Percentiles rank a stretch among this genome's conserved stretches.
Evolutionary conservation across 35 echinoderm and acorn worm species (phyloP).

Genomic region (Ophioderma brevispina): DNA sequence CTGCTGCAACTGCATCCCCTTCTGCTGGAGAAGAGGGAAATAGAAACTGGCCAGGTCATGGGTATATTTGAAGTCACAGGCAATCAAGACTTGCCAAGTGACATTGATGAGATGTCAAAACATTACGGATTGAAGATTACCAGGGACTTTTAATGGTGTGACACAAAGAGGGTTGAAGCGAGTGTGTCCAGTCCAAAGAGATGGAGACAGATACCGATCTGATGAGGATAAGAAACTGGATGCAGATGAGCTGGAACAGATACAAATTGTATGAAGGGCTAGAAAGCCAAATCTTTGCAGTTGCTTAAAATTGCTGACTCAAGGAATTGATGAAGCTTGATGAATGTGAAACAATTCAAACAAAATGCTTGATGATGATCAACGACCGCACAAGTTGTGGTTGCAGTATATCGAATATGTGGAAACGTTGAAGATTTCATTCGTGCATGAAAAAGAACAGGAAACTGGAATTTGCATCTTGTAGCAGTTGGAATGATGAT

Average conservation of each 20-base stretch:
- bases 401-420: conserved; percentile 22
- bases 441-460: conserved; percentile 15
- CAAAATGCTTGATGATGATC: background rate
- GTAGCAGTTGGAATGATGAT: conserved; percentile 15
- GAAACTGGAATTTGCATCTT: conserved; percentile 53
- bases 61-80: too few species aligned
- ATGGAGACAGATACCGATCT: conserved; percentile 12
- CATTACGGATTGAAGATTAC: too few species aligned
- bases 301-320: conserved; percentile 15
- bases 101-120: too few species aligned
- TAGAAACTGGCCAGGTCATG: too few species aligned
- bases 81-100: too few species aligned
- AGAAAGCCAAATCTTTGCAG: conserved; percentile 4
- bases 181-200: background rate
- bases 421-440: conserved; percentile 28
- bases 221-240: background rate
- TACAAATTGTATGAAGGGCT: conserved; percentile 24
- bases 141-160: too few species aligned
- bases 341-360: conserved; percentile 1
- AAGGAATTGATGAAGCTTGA: conserved; percentile 34
- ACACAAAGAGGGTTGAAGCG: too few species aligned
- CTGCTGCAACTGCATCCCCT: too few species aligned
- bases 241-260: conserved; percentile 31
- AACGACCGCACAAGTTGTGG: conserved; percentile 21
- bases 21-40: too few species aligned